These are phyloP conservation scores for Zaprionus africanus DNA, from an alignment of 1,140 invertebrate species.

Conservation along the genomic window DNA sequence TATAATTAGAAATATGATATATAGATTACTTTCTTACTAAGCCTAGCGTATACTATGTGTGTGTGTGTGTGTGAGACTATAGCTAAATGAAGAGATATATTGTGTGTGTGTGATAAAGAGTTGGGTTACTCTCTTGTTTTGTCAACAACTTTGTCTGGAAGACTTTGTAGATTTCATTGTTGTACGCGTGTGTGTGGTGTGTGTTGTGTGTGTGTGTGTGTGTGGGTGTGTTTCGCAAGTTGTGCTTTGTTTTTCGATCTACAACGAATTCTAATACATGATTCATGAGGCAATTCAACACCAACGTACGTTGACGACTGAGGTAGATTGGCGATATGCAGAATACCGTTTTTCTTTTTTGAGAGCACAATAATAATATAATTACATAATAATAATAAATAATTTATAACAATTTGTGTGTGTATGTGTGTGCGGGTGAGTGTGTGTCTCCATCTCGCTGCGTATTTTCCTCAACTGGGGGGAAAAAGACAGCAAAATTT, in stretches of 20 bases:
- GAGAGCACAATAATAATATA: constrained; percentile 49
- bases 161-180: constrained; percentile 57
- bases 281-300: constrained; percentile 80
- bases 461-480: constrained; percentile 16
- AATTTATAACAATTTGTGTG: constrained; percentile 72
- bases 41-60: constrained; percentile 39
- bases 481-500: constrained; percentile 18
- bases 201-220: constrained; percentile 1
- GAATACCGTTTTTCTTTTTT: constrained; percentile 60
- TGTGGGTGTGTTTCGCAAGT: constrained; percentile 18
- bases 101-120: constrained; percentile 36
- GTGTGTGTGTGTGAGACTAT: constrained; percentile 47
- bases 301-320: constrained; percentile 74
- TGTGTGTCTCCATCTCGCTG: constrained; percentile 38
- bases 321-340: constrained; percentile 75
- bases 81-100: constrained; percentile 61
- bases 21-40: constrained; percentile 58
- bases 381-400: constrained; percentile 75
- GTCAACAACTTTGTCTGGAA: constrained; percentile 40
- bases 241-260: constrained; percentile 46
- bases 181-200: constrained; percentile 11
- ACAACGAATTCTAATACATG: constrained; percentile 54
- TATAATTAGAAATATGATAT: constrained; percentile 57
- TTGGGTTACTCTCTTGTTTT: constrained; percentile 31
- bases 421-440: constrained; percentile 25